Conservation (phyloP, 1,140 invertebrate species). For the Cyrtorhinus lividipennis region DNA sequence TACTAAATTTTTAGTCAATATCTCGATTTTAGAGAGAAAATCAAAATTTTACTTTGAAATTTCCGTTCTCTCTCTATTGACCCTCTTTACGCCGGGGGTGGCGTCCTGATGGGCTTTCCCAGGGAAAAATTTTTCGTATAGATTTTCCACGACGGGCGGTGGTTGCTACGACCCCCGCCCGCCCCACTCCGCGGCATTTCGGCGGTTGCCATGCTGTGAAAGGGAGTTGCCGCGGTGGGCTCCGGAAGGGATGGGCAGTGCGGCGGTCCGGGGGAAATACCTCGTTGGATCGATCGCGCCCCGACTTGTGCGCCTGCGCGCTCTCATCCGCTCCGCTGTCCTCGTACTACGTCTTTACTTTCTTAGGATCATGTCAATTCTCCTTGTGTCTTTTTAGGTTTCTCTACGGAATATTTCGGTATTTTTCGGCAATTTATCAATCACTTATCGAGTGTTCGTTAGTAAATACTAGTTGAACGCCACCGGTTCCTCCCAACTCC, state of each 20-base stretch:
- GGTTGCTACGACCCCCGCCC: slow-evolving; percentile 1
- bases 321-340: slow-evolving; percentile 3
- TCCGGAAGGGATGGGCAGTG: background rate
- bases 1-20: no score
- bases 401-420: background rate
- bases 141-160: slow-evolving; percentile 2
- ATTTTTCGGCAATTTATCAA: background rate
- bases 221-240: slow-evolving; percentile 3
- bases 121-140: background rate
- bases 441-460: background rate
- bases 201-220: slow-evolving; percentile 7
- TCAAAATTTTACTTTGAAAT: no score
- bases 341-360: slow-evolving; percentile 20
- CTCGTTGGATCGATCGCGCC: background rate
- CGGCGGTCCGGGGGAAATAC: background rate
- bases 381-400: slow-evolving; percentile 16
- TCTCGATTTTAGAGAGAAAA: no score
- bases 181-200: background rate
- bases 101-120: no score
- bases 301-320: slow-evolving; percentile 12
- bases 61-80: no score
- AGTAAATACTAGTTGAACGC: background rate
- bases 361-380: slow-evolving; percentile 20
- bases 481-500: background rate
- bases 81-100: no score